Evolutionary conservation across 2,888 invertebrate genomes (phyloP).

Genomic region (Drosophila kambysellisi): DNA sequence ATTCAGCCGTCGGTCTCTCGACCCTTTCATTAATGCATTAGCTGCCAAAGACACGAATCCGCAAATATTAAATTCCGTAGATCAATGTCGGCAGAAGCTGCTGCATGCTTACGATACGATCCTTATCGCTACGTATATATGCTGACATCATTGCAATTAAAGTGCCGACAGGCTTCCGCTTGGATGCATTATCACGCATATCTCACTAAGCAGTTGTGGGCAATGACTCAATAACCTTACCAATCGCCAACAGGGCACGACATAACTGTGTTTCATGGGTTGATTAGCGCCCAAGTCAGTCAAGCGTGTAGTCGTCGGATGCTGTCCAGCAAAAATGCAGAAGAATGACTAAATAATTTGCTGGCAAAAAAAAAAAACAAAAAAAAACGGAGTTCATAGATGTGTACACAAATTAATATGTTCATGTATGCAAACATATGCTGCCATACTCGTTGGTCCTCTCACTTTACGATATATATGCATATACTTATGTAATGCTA

Average conservation of each 20-base stretch:
- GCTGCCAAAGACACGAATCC: not conserved
- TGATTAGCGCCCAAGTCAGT: constrained; percentile 49
- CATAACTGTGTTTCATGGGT: constrained; percentile 52
- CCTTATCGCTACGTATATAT: not conserved
- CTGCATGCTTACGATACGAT: too few relatives aligned
- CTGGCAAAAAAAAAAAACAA: constrained; percentile 8
- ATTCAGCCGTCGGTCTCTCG: constrained; percentile 3
- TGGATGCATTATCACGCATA: constrained; percentile 46
- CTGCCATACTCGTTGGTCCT: not conserved
- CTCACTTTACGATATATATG: not conserved
- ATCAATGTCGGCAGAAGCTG: constrained; percentile 23
- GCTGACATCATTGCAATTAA: constrained; percentile 53
- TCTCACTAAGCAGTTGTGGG: constrained; percentile 37
- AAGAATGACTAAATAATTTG: constrained; percentile 44
- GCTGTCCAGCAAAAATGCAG: constrained; percentile 18
- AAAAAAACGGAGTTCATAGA: not conserved
- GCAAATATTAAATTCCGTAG: not conserved
- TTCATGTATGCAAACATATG: not conserved
- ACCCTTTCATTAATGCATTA: constrained; percentile 5
- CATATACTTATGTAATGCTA: not conserved
- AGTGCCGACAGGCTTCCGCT: constrained; percentile 40
- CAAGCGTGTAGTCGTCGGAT: constrained; percentile 39
- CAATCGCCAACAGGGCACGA: constrained; percentile 25
- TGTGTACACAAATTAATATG: constrained; percentile 13
- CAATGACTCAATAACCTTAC: constrained; percentile 26